Conservation (phyloP, 2,888 invertebrate species). For the Trissonchulus sp. region DNA sequence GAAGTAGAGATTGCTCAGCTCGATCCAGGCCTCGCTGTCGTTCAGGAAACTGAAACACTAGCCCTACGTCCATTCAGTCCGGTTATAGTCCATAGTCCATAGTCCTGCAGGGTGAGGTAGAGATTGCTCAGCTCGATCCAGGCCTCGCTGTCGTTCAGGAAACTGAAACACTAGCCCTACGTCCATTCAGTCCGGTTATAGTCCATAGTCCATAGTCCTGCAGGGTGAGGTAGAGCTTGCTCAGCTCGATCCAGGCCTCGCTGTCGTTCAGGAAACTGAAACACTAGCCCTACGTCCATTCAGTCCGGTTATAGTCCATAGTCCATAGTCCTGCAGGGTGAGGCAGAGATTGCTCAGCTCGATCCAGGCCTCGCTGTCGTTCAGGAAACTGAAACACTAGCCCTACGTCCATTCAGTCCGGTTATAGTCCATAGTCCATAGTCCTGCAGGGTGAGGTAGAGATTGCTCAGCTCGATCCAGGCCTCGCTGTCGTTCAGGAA, state of each 20-base stretch:
- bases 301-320: constrained; percentile 62
- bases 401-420: too few relatives aligned
- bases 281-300: too few relatives aligned
- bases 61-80: too few relatives aligned
- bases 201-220: constrained; percentile 64
- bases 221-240: constrained; percentile 79
- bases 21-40: constrained; percentile 97
- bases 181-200: constrained; percentile 62
- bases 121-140: constrained; percentile 94
- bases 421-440: too few relatives aligned
- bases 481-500: constrained; percentile 95
- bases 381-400: constrained; percentile 77
- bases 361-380: constrained; percentile 96
- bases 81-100: constrained; percentile 61
- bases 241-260: constrained; percentile 96
- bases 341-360: constrained; percentile 88
- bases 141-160: constrained; percentile 78
- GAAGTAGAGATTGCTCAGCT: constrained; percentile 84
- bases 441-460: constrained; percentile 84
- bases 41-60: constrained; percentile 55
- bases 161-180: constrained; percentile 3
- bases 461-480: constrained; percentile 90
- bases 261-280: constrained; percentile 85
- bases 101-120: constrained; percentile 78
- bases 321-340: constrained; percentile 77